phyloP scores from a whole-genome alignment of 2,113 vertebrate species.

The Paracanthobrama guichenoti region DNA sequence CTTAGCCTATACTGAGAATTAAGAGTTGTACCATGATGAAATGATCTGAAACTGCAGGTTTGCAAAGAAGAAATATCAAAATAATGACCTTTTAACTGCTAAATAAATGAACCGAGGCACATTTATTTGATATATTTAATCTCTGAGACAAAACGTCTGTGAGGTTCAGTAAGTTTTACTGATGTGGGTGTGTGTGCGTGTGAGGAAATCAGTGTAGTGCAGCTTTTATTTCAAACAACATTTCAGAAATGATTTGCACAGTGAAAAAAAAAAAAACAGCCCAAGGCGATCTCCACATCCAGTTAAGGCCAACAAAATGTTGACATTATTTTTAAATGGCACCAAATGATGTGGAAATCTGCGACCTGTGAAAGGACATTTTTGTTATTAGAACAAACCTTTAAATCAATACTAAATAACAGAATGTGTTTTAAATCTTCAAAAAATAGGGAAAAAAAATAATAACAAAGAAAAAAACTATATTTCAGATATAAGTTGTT shows the following conservation, averaged over 20 bases:
- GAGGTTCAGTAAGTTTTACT: background rate
- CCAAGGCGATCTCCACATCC: slow-evolving; percentile 7
- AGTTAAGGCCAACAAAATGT: slow-evolving; percentile 51
- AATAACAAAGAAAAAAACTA: too few relatives aligned
- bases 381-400: slow-evolving; percentile 54
- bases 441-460: background rate
- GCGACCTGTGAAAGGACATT: slow-evolving; percentile 54
- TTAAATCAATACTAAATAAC: slow-evolving; percentile 71
- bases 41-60: background rate
- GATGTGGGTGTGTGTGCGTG: background rate
- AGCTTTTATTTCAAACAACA: slow-evolving; percentile 27
- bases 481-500: too few relatives aligned
- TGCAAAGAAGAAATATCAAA: background rate
- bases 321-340: slow-evolving; percentile 58
- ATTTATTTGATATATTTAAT: background rate
- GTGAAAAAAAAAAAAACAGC: slow-evolving; percentile 37
- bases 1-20: background rate
- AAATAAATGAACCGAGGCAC: background rate
- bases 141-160: background rate
- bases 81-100: slow-evolving; percentile 5
- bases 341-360: slow-evolving; percentile 59
- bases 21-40: background rate
- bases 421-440: slow-evolving; percentile 22
- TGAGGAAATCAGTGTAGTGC: background rate
- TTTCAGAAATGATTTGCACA: slow-evolving; percentile 27